A percentile compares a stretch with the other conserved stretches of the same genome.
Conservation (phyloP, 2,113 vertebrate species). For the Neoarius graeffei region DNA sequence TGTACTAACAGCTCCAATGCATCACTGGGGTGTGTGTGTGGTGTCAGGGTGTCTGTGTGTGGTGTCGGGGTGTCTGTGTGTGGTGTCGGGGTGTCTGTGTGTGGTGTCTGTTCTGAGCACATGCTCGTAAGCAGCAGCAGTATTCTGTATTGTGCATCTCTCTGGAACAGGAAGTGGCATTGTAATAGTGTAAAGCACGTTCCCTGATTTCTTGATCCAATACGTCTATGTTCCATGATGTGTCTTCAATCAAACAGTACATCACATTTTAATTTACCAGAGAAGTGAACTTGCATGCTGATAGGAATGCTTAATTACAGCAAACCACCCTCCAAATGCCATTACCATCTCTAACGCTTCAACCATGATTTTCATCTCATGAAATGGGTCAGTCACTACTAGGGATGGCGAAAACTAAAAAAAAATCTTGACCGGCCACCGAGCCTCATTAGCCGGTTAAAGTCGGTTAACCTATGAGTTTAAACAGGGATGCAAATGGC, state of each 20-base stretch:
- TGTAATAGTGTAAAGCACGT: neutral
- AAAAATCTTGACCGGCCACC: no score
- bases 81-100: neutral
- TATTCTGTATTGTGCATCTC: neutral
- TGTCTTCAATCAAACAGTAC: neutral
- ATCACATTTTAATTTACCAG: neutral
- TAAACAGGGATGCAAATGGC: no score
- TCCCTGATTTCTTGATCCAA: neutral
- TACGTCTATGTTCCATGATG: neutral
- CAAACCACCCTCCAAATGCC: neutral
- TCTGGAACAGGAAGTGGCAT: neutral
- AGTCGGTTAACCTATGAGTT: no score
- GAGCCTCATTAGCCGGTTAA: no score
- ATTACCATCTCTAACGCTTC: neutral
- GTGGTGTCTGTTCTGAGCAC: neutral
- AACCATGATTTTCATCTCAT: neutral
- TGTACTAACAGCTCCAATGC: neutral
- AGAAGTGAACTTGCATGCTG: neutral
- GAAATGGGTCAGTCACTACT: no score
- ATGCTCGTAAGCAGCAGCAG: neutral
- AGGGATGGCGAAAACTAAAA: no score
- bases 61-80: neutral
- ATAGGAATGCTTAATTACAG: neutral
- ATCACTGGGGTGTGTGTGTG: no score
- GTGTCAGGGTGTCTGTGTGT: no score